These are phyloP conservation scores for Heterohyrax brucei DNA, from an alignment of 2,797 vertebrate genomes.

Conservation along the genomic window DNA sequence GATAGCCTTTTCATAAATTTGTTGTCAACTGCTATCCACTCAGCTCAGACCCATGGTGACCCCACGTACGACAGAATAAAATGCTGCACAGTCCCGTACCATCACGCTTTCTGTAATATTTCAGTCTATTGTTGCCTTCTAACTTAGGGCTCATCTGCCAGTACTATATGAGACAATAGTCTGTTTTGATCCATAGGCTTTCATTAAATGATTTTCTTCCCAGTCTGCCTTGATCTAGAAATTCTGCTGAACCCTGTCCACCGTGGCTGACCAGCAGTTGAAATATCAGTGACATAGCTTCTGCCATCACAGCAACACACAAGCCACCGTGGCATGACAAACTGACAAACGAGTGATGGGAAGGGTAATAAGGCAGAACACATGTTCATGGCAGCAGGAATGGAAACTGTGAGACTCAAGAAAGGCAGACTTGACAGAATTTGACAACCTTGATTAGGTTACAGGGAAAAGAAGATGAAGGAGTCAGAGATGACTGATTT, in stretches of 20 bases:
- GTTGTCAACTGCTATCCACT: background rate
- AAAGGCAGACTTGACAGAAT: constrained; percentile 68
- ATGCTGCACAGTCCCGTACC: background rate
- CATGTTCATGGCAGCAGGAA: background rate
- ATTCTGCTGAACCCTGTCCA: background rate
- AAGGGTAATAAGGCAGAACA: background rate
- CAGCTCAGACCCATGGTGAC: background rate
- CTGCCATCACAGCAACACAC: background rate
- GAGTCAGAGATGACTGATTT: constrained; percentile 70
- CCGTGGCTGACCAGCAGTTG: background rate
- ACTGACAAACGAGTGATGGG: background rate
- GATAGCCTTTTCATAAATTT: background rate
- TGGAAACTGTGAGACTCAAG: constrained; percentile 46
- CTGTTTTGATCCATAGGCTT: background rate
- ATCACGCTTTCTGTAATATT: background rate
- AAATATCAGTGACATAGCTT: background rate
- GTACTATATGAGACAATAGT: background rate
- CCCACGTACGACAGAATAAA: background rate
- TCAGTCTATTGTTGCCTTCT: background rate
- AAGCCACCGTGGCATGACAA: background rate
- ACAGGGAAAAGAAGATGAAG: background rate
- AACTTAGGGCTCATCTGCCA: background rate
- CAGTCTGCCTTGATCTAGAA: background rate
- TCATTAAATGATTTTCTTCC: background rate
- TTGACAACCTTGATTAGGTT: constrained; percentile 68